Conservation (phyloP, 2,888 invertebrate species). For the Drosophila kuntzei region DNA sequence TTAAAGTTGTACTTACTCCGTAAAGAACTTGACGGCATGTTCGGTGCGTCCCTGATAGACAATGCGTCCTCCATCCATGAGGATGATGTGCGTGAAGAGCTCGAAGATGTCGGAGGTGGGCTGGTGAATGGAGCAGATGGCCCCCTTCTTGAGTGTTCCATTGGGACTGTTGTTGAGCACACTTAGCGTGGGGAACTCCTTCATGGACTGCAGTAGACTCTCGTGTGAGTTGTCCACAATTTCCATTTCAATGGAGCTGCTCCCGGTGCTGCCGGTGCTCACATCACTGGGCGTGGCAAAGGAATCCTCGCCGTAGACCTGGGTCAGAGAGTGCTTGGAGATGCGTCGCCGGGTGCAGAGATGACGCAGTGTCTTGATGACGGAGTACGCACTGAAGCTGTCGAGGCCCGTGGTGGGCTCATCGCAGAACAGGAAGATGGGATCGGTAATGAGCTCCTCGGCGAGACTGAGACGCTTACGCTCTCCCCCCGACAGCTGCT, state of each 20-base stretch:
- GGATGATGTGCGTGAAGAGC: slow-evolving; percentile 91
- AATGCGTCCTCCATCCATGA: slow-evolving; percentile 91
- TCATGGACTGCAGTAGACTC: slow-evolving; percentile 54
- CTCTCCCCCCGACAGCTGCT: slow-evolving; percentile 95
- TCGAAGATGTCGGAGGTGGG: slow-evolving; percentile 95
- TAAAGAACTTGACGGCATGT: slow-evolving; percentile 89
- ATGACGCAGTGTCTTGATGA: slow-evolving; percentile 90
- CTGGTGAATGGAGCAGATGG: slow-evolving; percentile 96
- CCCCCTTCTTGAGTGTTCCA: slow-evolving; percentile 87
- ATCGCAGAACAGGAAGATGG: slow-evolving; percentile 95
- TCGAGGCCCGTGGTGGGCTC: slow-evolving; percentile 97
- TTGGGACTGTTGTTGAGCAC: slow-evolving; percentile 73
- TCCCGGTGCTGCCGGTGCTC: slow-evolving; percentile 53
- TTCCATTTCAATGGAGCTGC: slow-evolving; percentile 83
- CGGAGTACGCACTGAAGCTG: slow-evolving; percentile 93
- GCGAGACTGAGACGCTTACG: slow-evolving; percentile 94
- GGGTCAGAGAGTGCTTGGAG: slow-evolving; percentile 67
- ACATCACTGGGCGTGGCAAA: slow-evolving; percentile 67
- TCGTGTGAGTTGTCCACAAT: slow-evolving; percentile 57
- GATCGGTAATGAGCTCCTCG: slow-evolving; percentile 94
- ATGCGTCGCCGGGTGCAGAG: slow-evolving; percentile 86
- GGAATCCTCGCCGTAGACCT: slow-evolving; percentile 80
- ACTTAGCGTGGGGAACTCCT: slow-evolving; percentile 70
- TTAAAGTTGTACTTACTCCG: slow-evolving; percentile 86
- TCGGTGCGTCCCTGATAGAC: slow-evolving; percentile 92